Evolutionary conservation across 2,888 invertebrate species (phyloP).

Genomic region (Gonocerus acuteangulatus): DNA sequence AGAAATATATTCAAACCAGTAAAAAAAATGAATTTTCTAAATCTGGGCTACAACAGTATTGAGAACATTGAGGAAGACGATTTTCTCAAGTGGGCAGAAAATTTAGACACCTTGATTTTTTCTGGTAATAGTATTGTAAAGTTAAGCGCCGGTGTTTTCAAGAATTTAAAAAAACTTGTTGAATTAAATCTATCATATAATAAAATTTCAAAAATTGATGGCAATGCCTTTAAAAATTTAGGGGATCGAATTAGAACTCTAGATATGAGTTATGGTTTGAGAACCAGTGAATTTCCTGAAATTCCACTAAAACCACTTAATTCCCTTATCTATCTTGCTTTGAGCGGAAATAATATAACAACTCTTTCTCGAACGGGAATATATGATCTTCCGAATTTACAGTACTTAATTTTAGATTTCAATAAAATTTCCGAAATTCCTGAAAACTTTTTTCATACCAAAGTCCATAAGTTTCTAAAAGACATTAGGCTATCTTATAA

Average conservation of each 20-base stretch:
- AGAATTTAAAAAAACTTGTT: conserved; percentile 64
- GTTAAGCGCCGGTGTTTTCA: conserved; percentile 60
- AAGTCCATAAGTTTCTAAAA: conserved; percentile 63
- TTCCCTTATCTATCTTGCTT: conserved; percentile 70
- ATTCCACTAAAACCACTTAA: conserved; percentile 67
- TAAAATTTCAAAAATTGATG: conserved; percentile 71
- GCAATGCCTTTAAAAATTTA: conserved; percentile 69
- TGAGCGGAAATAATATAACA: conserved; percentile 81
- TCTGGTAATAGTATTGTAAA: conserved; percentile 74
- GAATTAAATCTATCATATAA: conserved; percentile 89
- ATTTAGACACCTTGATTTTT: conserved; percentile 69
- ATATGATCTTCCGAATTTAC: conserved; percentile 58
- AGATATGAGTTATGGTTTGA: conserved; percentile 77
- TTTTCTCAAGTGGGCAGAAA: conserved; percentile 69
- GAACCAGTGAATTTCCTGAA: conserved; percentile 64
- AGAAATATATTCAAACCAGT: conserved; percentile 60
- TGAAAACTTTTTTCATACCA: conserved; percentile 58
- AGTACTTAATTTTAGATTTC: conserved; percentile 77
- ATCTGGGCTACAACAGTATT: conserved; percentile 80
- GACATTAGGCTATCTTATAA: conserved; percentile 79
- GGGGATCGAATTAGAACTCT: conserved; percentile 68
- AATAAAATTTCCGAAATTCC: conserved; percentile 69
- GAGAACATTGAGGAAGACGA: conserved; percentile 52
- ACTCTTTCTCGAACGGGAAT: conserved; percentile 61
- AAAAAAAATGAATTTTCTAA: conserved; percentile 68